Evolutionary conservation across 2,113 vertebrate genomes (phyloP), one percentile per base, ranked within the genome.

Genomic region (Camelus dromedarius): DNA sequence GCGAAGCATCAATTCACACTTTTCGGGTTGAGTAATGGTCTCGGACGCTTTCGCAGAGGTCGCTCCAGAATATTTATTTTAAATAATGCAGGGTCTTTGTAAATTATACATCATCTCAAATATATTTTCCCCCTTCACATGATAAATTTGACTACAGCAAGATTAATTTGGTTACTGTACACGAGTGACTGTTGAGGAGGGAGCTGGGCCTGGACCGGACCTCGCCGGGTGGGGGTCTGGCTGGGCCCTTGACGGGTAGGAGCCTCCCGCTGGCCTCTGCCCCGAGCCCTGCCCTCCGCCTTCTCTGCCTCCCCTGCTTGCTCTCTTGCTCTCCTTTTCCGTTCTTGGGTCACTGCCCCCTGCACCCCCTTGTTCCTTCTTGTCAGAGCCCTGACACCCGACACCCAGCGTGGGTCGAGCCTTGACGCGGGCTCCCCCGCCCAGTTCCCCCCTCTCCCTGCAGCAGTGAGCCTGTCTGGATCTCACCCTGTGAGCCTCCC

Each of bases 61-160:
- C 85, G 87, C 95, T 95, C 38, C 26, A 20, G 95, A 98, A 97
- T 98, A 98, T 98, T 98, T 98, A 98, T 98, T 98, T 98, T 98
- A 98, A 98, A 98, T 98, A 98, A 98, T 96, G 97, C 98, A 98
- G 92, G 8, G 87, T 98, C 98, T 98, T 98, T 98, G 98, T 96
- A 98, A 98, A 98, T 98, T 98, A 98, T 98, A 97, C 97, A 98
- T 98, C 96, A 98, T 98, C 91, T 97, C 97, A 98, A 98, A 98
- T 98, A 97, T 96, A 83, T 98, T 97, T 98, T 97, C 87, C 95
- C 95, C 98, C 98, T 98, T 98, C 98, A 98, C 97, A 88, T 98
- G 98, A 98, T 97, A 97, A 98, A 98, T 98, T 98, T 97, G 98
- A 97, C 98, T 97, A 91, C 96, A 93, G 97, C 91, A 69, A 97